Conservation (phyloP, 2,113 vertebrate genomes). For the Scortum barcoo region DNA sequence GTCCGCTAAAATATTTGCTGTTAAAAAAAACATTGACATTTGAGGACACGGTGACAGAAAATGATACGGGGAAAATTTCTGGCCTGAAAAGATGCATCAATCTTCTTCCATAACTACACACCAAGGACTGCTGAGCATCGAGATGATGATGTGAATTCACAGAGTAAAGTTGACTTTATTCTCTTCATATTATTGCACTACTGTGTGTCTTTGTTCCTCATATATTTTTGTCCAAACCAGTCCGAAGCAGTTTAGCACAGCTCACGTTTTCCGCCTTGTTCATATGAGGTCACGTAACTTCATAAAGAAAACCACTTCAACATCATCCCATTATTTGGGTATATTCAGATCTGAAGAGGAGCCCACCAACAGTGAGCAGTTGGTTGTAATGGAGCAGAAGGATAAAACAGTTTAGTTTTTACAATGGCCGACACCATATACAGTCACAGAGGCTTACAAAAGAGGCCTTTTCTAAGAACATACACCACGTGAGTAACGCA, state of each 20-base stretch:
- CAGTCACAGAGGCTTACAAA: constrained; percentile 51
- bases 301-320: constrained; percentile 29
- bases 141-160: constrained; percentile 68
- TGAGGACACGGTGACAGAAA: constrained; percentile 23
- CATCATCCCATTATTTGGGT: constrained; percentile 19
- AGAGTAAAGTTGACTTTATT: constrained; percentile 45
- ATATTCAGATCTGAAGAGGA: constrained; percentile 48
- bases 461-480: constrained; percentile 34
- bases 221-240: background rate
- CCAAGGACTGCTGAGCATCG: constrained; percentile 60
- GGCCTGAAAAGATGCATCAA: constrained; percentile 42
- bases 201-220: constrained; percentile 38
- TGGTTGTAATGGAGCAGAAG: constrained; percentile 29
- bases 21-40: too few relatives aligned
- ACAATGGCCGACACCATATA: constrained; percentile 53
- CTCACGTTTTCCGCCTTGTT: background rate
- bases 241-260: background rate
- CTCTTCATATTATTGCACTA: background rate
- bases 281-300: constrained; percentile 18
- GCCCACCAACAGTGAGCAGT: constrained; percentile 53
- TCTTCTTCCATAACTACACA: constrained; percentile 68
- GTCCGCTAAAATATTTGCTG: too few relatives aligned
- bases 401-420: constrained; percentile 53
- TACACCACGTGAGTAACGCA: background rate
- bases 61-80: constrained; percentile 69